Percentiles rank a stretch among this genome's conserved stretches.
Conservation (phyloP, 1,140 invertebrate species). For the Calycopis cecrops region DNA sequence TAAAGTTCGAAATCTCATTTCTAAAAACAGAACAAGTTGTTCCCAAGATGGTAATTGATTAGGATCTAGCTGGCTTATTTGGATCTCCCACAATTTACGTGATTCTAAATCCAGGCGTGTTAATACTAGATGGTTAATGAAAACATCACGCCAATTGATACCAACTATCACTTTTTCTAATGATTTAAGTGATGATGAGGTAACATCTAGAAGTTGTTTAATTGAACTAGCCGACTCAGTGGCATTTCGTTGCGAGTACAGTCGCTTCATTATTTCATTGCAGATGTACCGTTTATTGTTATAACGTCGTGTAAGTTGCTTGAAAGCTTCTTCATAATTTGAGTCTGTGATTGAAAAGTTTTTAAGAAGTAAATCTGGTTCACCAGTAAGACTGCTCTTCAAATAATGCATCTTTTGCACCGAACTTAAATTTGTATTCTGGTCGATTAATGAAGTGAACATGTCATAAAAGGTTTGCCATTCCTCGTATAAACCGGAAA, state of each 20-base stretch:
- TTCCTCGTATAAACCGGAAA: not conserved
- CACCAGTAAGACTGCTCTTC: not conserved
- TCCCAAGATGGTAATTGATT: slow-evolving; percentile 23
- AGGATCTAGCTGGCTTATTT: slow-evolving; percentile 16
- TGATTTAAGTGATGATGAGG: not conserved
- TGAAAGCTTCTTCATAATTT: not conserved
- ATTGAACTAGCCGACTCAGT: not conserved
- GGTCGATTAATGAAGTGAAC: not conserved
- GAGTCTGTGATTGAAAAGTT: not conserved
- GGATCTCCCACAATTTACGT: slow-evolving; percentile 22
- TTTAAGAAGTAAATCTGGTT: not conserved
- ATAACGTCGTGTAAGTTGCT: not conserved
- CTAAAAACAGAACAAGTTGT: slow-evolving; percentile 23
- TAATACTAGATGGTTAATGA: slow-evolving; percentile 16
- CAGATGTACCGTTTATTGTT: not conserved
- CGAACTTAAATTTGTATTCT: not conserved
- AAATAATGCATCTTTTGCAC: not conserved
- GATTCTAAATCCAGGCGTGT: slow-evolving; percentile 23
- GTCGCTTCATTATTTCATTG: not conserved
- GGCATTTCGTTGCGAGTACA: not conserved
- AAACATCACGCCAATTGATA: slow-evolving; percentile 15
- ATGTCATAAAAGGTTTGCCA: not conserved
- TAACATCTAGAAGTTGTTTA: not conserved
- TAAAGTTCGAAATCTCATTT: slow-evolving; percentile 23
- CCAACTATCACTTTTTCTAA: slow-evolving; percentile 14